Percentiles rank a stretch among this genome's conserved stretches.
Evolutionary conservation across 1,140 invertebrate genomes (phyloP).

Genomic region (Heliconius nattereri): DNA sequence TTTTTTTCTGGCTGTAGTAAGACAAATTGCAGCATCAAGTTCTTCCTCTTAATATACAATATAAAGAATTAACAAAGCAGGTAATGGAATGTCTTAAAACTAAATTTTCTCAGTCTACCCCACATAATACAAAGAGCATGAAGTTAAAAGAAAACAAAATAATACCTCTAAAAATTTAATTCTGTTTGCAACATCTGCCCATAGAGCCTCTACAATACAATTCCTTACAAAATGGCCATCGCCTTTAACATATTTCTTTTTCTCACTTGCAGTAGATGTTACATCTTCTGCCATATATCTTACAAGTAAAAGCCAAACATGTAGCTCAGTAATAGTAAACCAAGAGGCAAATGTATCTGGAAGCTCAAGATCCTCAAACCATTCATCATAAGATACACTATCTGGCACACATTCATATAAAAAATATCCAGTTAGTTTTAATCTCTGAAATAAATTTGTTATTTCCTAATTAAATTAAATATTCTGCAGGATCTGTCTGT

Average conservation of each 20-base stretch:
- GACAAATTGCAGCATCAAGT: too few relatives aligned
- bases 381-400: constrained; percentile 82
- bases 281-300: constrained; percentile 88
- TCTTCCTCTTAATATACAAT: too few relatives aligned
- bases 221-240: constrained; percentile 88
- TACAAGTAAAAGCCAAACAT: constrained; percentile 91
- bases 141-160: too few relatives aligned
- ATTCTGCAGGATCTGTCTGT: too few relatives aligned
- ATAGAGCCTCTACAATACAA: constrained; percentile 88
- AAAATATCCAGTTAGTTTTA: constrained; percentile 83
- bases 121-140: background rate
- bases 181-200: constrained; percentile 89
- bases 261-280: constrained; percentile 56
- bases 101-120: too few relatives aligned
- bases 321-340: constrained; percentile 91
- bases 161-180: constrained; percentile 87
- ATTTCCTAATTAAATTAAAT: too few relatives aligned
- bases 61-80: too few relatives aligned
- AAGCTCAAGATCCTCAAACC: constrained; percentile 86
- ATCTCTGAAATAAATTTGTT: constrained; percentile 72
- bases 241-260: constrained; percentile 75
- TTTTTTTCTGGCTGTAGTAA: too few relatives aligned
- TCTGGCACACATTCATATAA: constrained; percentile 85
- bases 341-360: constrained; percentile 91
- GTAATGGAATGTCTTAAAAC: too few relatives aligned